Base-by-base conservation (phyloP, 2,797 vertebrate species). In the Bradypus variegatus region DNA sequence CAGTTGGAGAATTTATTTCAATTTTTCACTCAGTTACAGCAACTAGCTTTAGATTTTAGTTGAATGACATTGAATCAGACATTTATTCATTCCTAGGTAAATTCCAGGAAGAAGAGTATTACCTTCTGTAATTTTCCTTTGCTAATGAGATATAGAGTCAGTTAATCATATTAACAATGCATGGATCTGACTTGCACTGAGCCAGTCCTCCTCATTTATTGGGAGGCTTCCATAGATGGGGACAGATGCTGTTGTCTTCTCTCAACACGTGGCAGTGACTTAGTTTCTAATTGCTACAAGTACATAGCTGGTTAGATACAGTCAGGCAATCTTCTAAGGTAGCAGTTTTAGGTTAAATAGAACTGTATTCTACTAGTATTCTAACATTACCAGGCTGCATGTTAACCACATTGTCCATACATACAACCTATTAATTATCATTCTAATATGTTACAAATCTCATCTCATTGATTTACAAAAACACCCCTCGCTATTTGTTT, bases 341-440 rank as follows among this genome's bases (percentile, higher is more conserved):
- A 77, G 36, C 31, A 78, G 62, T 75, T 76, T 83, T 19, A 4
- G 80, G 58, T 69, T 92, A 75, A 92, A 25, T 86, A 89, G 85
- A 91, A 87, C 18, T 78, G 48, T 64, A 82, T 88, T 75, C 33
- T 79, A 70, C 65, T 73, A 75, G 53, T 82, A 86, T 69, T 90
- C n/a, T 93, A 90, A 94, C 33, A 93, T n/a, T 91, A n/a, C 38
- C 53, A 94, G 70, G n/a, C 45, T 88, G 91, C 12, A 82, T 25
- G 25, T n/a, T 67, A 90, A 92, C 23, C 58, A 73, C 19, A 93
- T 60, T 77, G 45, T 76, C 92, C 79, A 80, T 45, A 86, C 48
- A 60, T 70, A 73, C 4, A 88, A 62, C 65, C 50, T 78, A 62
- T 79, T 81, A 86, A 69, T 18, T 36, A 84, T 85, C 38, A 91